Conservation (phyloP, 2,797 vertebrate genomes). For the Champsocephalus gunnari region DNA sequence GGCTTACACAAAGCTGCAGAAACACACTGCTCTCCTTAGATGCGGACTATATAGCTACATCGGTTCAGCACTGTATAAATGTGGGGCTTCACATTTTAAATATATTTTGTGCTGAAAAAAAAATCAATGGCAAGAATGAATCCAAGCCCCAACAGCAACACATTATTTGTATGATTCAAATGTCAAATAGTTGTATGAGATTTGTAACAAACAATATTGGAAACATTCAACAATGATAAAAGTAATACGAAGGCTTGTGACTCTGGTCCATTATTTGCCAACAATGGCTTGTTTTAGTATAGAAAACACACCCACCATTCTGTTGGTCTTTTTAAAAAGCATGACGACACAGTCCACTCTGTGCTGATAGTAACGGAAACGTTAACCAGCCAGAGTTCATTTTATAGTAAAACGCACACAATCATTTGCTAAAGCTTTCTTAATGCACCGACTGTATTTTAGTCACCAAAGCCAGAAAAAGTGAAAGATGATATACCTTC, state of each 20-base stretch:
- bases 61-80: neutral
- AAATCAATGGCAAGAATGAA: neutral
- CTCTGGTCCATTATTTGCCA: neutral
- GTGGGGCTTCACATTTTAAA: neutral
- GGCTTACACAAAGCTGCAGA: neutral
- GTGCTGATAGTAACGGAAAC: neutral
- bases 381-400: neutral
- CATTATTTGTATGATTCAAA: neutral
- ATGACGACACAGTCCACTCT: neutral
- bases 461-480: neutral
- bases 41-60: neutral
- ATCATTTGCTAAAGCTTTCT: neutral
- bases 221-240: neutral
- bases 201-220: neutral
- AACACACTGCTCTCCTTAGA: neutral
- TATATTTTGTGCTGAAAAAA: neutral
- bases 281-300: conserved; percentile 13
- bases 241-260: neutral
- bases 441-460: neutral
- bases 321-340: no score
- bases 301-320: no score
- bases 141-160: neutral
- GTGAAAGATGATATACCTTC: neutral
- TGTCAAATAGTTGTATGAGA: neutral
- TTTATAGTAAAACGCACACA: neutral